Base-by-base conservation (phyloP, 2,113 vertebrate species). In the Melanerpes formicivorus region DNA sequence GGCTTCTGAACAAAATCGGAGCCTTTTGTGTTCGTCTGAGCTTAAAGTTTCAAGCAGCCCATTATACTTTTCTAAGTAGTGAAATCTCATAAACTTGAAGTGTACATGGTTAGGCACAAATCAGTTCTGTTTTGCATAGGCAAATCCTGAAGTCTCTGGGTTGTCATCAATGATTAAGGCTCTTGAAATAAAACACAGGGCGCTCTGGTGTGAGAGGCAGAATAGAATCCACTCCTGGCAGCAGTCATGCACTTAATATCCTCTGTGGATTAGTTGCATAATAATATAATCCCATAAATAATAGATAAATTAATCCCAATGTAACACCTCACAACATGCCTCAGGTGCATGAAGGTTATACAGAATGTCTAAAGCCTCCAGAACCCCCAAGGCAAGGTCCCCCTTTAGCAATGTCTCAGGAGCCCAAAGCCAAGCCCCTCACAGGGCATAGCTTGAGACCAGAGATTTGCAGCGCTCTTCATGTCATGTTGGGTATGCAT, bases 241-340 rank as follows among this genome's bases (percentile, higher is more conserved):
- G 30, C 5, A 67, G 46, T 21, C 32, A 6, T 5, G 15, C 11
- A 6, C 65, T 59, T 74, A 18, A 67, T 40, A 63, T 48, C 46
- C 73, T 67, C 14, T 1, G 64, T 74, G 58, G 62, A 90, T 64
- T 69, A 37, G 32, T 11, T 79, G 13, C 8, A 18, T 74, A 63
- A 87, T 30, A 89, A 62, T 26, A 80, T 56, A 93, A 79, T 27
- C 71, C 30, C 67, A 56, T 84, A 72, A 93, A 89, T 56, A 82
- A 84, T 50, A 58, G 66, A 55, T 50, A 74, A n/a, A 63, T 74
- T 52, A 79, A 65, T n/a, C 55, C 66, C 48, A 42, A 42, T 65
- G 44, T 15, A 79, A 37, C 82, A 81, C 11, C 21, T 18, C 30
- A 32, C 8, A 30, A 74, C 1, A 10, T 30, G 9, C 44, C 13